These are phyloP conservation scores for Julus scandinavius DNA, from an alignment of 2,888 invertebrate species.

Conservation along the genomic window DNA sequence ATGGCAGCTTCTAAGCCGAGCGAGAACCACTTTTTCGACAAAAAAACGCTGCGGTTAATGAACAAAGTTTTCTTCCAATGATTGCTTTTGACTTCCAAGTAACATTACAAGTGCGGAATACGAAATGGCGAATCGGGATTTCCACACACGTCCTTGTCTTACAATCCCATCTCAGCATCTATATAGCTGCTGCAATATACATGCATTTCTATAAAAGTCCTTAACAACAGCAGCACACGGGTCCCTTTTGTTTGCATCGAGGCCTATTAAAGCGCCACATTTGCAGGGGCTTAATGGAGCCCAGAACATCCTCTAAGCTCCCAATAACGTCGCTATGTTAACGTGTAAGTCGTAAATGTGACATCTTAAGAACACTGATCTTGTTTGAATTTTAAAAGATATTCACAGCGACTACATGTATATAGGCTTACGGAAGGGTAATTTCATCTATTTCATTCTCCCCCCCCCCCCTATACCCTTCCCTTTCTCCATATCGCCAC, in stretches of 20 bases:
- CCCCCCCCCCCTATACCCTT: background rate
- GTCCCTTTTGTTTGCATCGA: constrained; percentile 48
- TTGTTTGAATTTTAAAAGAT: constrained; percentile 53
- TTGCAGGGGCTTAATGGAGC: constrained; percentile 38
- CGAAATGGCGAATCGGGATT: constrained; percentile 44
- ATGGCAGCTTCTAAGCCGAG: constrained; percentile 13
- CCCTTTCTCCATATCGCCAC: background rate
- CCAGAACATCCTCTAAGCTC: constrained; percentile 48
- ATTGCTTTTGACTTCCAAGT: constrained; percentile 51
- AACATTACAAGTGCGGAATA: constrained; percentile 48
- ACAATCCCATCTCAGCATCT: constrained; percentile 31
- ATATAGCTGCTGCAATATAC: background rate
- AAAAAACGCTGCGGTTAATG: constrained; percentile 53
- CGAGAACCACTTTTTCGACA: constrained; percentile 40
- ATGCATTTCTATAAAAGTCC: constrained; percentile 46
- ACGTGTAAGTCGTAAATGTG: constrained; percentile 51
- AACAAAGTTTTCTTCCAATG: constrained; percentile 53
- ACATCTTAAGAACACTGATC: constrained; percentile 52
- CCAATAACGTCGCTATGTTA: constrained; percentile 50
- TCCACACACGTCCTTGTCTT: constrained; percentile 50
- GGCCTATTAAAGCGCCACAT: constrained; percentile 47
- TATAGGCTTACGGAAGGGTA: constrained; percentile 41
- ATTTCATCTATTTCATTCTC: background rate
- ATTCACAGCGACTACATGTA: constrained; percentile 19
- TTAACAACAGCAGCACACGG: constrained; percentile 46